These are phyloP conservation scores for Hestina assimilis DNA, from an alignment of 1,140 invertebrate genomes.

Conservation along the genomic window DNA sequence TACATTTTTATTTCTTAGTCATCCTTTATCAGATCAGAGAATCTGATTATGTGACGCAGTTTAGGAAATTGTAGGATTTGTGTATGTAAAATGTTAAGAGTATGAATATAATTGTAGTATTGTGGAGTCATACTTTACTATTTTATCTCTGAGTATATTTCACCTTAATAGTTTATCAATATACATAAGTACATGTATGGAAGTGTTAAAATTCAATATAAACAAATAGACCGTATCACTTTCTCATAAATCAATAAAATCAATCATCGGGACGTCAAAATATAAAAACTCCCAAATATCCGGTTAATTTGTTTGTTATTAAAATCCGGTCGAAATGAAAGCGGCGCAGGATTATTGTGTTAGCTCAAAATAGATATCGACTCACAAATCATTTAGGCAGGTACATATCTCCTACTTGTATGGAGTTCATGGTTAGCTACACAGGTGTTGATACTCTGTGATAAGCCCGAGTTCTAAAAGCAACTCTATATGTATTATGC, in stretches of 20 bases:
- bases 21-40: too few species aligned
- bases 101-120: too few species aligned
- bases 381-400: conserved; percentile 62
- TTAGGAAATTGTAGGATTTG: too few species aligned
- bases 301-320: conserved; percentile 60
- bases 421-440: conserved; percentile 33
- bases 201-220: too few species aligned
- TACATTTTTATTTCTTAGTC: too few species aligned
- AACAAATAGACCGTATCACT: neutral
- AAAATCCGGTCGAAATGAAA: conserved; percentile 61
- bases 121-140: too few species aligned
- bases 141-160: too few species aligned
- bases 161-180: too few species aligned
- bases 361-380: conserved; percentile 66
- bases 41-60: too few species aligned
- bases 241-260: conserved; percentile 24
- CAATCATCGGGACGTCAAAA: conserved; percentile 54
- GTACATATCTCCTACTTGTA: conserved; percentile 45
- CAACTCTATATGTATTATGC: neutral
- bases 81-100: too few species aligned
- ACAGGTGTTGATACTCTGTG: conserved; percentile 24
- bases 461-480: neutral
- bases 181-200: too few species aligned
- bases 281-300: conserved; percentile 54
- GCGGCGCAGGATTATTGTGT: conserved; percentile 55